phyloP scores from a whole-genome alignment of 2,113 vertebrate species.

The Mixornis gularis region DNA sequence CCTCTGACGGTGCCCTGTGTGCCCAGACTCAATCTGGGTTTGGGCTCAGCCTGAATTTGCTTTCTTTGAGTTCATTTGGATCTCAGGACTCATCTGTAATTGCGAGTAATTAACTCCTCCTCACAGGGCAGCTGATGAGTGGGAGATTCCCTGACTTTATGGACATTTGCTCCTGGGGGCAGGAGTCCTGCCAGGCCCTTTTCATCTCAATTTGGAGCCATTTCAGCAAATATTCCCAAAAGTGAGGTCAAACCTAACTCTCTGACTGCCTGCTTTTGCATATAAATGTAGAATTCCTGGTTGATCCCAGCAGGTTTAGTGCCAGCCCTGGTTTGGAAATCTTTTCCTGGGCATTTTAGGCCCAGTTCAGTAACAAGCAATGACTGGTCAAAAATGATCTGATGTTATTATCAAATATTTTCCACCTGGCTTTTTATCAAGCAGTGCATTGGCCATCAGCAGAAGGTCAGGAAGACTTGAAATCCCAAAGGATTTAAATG shows the following conservation, averaged over 20 bases:
- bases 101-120: not conserved
- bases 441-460: not conserved
- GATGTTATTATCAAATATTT: not conserved
- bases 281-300: fast-evolving
- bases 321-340: not conserved
- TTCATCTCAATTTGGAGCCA: not conserved
- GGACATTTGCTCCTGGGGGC: not conserved
- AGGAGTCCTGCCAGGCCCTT: not conserved
- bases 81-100: not conserved
- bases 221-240: not conserved
- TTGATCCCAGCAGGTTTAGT: not conserved
- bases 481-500: not conserved
- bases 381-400: not conserved
- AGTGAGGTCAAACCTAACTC: not conserved
- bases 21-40: not conserved
- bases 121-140: not conserved
- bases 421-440: not conserved
- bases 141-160: fast-evolving
- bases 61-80: not conserved
- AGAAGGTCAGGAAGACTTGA: not conserved
- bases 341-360: not conserved
- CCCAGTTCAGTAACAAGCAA: not conserved
- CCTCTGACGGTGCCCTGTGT: not conserved
- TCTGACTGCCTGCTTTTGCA: not conserved
- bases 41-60: not conserved